A percentile compares a stretch with the other conserved stretches of the same genome.
Conservation (phyloP, 2,888 invertebrate species). For the Lepas anatifera region DNA sequence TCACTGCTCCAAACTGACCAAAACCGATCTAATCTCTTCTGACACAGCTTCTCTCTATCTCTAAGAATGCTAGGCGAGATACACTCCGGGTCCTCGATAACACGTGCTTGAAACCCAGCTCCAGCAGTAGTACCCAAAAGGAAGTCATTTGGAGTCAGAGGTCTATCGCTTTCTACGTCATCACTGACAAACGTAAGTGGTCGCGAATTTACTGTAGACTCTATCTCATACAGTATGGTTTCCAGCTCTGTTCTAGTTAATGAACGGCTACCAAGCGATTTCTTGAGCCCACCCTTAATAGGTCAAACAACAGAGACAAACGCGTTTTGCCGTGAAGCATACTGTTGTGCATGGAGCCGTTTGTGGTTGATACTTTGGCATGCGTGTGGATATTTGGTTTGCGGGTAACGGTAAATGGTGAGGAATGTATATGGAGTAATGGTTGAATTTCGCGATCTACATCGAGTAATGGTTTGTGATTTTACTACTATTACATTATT, state of each 20-base stretch:
- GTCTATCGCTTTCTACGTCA: not conserved
- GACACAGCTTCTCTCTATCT: not conserved
- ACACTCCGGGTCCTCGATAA: not conserved
- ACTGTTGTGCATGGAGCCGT: too few species aligned
- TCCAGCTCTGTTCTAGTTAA: not conserved
- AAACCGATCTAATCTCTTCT: not conserved
- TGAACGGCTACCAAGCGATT: not conserved
- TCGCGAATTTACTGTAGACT: not conserved
- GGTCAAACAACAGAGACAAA: too few species aligned
- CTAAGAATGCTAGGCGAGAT: not conserved
- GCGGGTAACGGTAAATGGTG: too few species aligned
- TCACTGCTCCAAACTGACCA: not conserved
- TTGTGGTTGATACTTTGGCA: too few species aligned
- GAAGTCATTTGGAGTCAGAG: not conserved
- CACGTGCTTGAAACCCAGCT: not conserved
- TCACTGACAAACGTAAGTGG: too few species aligned
- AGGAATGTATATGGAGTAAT: too few species aligned
- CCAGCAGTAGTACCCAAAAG: not conserved
- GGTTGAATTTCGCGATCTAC: too few species aligned
- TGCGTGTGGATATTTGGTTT: too few species aligned
- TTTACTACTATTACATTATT: too few species aligned
- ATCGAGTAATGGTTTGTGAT: too few species aligned
- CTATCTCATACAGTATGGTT: too few species aligned
- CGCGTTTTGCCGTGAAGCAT: too few species aligned
- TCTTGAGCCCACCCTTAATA: not conserved